phyloP scores from a whole-genome alignment of 2,888 invertebrate genomes.

The Panorpa germanica region DNA sequence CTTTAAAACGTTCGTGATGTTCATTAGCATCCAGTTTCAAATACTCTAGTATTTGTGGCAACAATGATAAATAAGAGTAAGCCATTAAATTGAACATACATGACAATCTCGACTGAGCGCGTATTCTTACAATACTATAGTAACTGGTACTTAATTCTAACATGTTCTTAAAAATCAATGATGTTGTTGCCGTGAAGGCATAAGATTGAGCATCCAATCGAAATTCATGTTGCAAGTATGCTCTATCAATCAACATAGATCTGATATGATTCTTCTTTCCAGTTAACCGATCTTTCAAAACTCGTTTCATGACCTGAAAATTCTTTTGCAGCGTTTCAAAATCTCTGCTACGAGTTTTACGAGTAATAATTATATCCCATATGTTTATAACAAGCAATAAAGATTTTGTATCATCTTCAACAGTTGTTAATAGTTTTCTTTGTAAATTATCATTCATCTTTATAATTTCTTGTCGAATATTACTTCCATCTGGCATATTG shows the following conservation, averaged over 20 bases:
- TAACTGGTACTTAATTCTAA: conserved; percentile 13
- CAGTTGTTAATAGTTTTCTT: conserved; percentile 38
- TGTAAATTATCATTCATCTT: conserved; percentile 40
- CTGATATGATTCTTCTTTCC: conserved; percentile 39
- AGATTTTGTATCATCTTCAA: conserved; percentile 66
- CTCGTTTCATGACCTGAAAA: conserved; percentile 38
- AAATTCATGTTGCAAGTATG: conserved; percentile 43
- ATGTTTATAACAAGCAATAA: conserved; percentile 33
- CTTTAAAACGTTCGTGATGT: conserved; percentile 55
- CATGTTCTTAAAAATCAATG: conserved; percentile 36
- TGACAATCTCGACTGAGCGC: conserved; percentile 46
- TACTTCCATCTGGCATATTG: conserved; percentile 42
- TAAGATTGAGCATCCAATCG: conserved; percentile 25
- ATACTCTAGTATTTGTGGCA: conserved; percentile 39
- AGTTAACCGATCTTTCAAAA: conserved; percentile 40
- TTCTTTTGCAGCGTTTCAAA: conserved; percentile 47
- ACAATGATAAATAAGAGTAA: conserved; percentile 45
- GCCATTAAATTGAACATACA: conserved; percentile 43
- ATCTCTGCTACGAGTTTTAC: conserved; percentile 10
- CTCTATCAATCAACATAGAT: conserved; percentile 43
- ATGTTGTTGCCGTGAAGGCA: conserved; percentile 38
- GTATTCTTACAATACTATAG: conserved; percentile 29
- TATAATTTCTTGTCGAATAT: conserved; percentile 43
- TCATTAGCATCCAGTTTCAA: conserved; percentile 36
- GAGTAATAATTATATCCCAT: conserved; percentile 15